Base-by-base conservation (phyloP, 2,113 vertebrate species). In the Prietella phreatophila region DNA sequence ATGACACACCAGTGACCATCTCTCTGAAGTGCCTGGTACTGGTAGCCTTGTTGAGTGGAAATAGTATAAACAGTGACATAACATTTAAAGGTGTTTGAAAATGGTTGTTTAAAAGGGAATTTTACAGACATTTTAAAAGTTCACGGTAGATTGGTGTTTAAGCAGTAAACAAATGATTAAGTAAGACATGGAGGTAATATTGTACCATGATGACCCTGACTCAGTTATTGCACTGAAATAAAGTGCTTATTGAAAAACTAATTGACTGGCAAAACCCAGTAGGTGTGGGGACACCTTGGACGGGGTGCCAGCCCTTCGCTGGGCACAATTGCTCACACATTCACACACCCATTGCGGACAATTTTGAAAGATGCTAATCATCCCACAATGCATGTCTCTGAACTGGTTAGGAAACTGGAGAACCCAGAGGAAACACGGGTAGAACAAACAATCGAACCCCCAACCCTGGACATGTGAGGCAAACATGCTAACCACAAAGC, bases 41-140 rank as follows among this genome's bases (percentile, higher is more conserved):
- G 71, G 42, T 15, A 78, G 39, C 39, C 71, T 50, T 78, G 75
- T 78, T 80, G 7, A 15, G 55, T 80, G 76, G 76, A 79, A n/a
- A 79, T 76, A 50, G 25, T 76, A 7, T 25, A 80, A n/a, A 78
- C 25, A 50, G 13, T 79, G 27, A 19, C 47, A 17, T 13, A 50
- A 53, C 47, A 50, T 50, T 39, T 50, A n/a, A 15, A 6, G 75
- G 9, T 5, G 14, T 76, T 79, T 50, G 3, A 53, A 78, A 53
- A 27, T 27, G 14, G 9, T 10, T 27, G 22, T 47, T 76, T 50
- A 6, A 76, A 78, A 78, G 13, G 10, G 5, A 14, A 78, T 78
- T 75, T 42, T 4, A 22, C 15, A 10, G 71, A 9, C 3, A 2
- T 53, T 30, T 17, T 4, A 30, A 80, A 30, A 17, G 14, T 56